Percentiles rank a stretch among this genome's conserved stretches.
phyloP scores from a whole-genome alignment of 1,140 invertebrate genomes.

The Bombus impatiens region DNA sequence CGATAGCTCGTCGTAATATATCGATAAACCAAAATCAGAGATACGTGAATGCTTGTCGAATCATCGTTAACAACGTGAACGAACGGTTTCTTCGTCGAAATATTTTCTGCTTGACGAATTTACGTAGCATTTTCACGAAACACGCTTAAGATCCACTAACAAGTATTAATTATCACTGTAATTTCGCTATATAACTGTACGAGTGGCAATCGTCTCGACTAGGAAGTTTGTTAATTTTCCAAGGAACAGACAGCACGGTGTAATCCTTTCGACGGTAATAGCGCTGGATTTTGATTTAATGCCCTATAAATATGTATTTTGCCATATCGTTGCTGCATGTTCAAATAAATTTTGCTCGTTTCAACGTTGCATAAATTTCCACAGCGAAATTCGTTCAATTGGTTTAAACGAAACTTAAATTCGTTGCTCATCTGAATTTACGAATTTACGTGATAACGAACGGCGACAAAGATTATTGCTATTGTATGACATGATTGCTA shows the following conservation, averaged over 20 bases:
- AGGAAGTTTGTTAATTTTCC: slow-evolving; percentile 2
- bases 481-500: too few species aligned
- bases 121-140: not conserved
- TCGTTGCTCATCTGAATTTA: not conserved
- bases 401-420: not conserved
- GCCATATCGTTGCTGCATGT: not conserved
- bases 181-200: not conserved
- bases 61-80: not conserved
- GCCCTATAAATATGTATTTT: not conserved
- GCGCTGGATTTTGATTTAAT: not conserved
- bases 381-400: not conserved
- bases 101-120: not conserved
- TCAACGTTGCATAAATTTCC: not conserved
- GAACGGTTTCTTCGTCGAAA: not conserved
- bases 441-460: not conserved
- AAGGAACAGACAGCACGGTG: not conserved
- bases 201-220: not conserved
- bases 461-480: not conserved
- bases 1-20: not conserved
- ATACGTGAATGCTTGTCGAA: not conserved
- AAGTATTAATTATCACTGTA: slow-evolving; percentile 15
- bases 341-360: not conserved
- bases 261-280: not conserved
- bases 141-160: not conserved
- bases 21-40: too few species aligned